A percentile compares a stretch with the other conserved stretches of the same genome.
Conservation (phyloP, 2,888 invertebrate genomes). For the Aphelenchoides bicaudatus region DNA sequence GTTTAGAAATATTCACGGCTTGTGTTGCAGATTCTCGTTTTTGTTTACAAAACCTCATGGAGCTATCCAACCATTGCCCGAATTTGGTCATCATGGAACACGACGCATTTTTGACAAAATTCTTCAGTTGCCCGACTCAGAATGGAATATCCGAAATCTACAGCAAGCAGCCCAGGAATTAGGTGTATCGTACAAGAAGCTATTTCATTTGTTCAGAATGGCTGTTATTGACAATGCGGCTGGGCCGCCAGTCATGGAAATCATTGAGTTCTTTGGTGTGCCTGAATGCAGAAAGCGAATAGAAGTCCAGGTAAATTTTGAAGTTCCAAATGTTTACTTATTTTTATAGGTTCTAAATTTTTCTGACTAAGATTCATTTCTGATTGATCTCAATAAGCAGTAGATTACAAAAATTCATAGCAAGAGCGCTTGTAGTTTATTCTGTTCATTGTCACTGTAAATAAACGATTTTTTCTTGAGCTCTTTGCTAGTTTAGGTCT, state of each 20-base stretch:
- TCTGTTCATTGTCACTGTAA: too few relatives aligned
- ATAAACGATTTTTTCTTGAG: too few relatives aligned
- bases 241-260: conserved; percentile 55
- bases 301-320: conserved; percentile 7
- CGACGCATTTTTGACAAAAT: not conserved
- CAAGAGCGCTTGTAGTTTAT: too few relatives aligned
- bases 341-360: too few relatives aligned
- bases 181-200: conserved; percentile 26
- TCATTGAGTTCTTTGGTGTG: conserved; percentile 46
- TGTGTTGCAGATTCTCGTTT: conserved; percentile 22
- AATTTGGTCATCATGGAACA: conserved; percentile 7
- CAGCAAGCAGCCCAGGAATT: conserved; percentile 25
- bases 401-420: too few relatives aligned
- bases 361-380: too few relatives aligned
- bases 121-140: conserved; percentile 21
- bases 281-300: conserved; percentile 35
- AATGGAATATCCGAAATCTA: conserved; percentile 17
- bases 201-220: conserved; percentile 36
- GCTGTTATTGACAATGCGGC: conserved; percentile 44
- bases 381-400: too few relatives aligned
- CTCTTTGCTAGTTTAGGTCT: too few relatives aligned
- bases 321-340: too few relatives aligned
- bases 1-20: not conserved
- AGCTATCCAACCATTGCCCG: conserved; percentile 13
- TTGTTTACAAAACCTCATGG: conserved; percentile 17